Conservation (phyloP, 2,888 invertebrate genomes). For the Argyresthia goedartella region DNA sequence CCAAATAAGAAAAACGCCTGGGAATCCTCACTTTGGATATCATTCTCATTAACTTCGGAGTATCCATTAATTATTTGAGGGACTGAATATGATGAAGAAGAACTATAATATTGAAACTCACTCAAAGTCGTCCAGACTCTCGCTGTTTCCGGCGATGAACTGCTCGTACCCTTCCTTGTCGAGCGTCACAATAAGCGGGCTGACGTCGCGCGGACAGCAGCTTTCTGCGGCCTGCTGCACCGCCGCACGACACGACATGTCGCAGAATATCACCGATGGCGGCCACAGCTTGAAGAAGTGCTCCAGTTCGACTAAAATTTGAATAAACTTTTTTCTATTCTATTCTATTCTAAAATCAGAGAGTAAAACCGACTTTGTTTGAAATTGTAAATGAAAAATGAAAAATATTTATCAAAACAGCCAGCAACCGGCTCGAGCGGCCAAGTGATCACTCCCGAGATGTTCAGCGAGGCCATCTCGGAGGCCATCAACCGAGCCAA, state of each 20-base stretch:
- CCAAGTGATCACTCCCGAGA: conserved; percentile 83
- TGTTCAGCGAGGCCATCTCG: conserved; percentile 83
- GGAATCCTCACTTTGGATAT: no score
- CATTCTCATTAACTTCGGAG: no score
- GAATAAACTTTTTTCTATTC: no score
- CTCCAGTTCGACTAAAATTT: not conserved
- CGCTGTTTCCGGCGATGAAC: not conserved
- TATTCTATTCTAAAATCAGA: no score
- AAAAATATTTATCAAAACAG: no score
- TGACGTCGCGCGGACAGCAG: not conserved
- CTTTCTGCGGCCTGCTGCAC: not conserved
- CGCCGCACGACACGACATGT: not conserved
- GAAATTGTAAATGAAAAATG: no score
- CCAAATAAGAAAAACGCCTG: no score
- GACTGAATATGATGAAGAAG: not conserved
- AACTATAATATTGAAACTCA: not conserved
- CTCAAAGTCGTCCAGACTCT: conserved; percentile 1
- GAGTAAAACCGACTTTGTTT: no score
- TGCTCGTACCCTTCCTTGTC: conserved; percentile 13
- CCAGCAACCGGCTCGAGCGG: no score
- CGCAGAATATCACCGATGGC: not conserved
- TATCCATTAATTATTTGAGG: not conserved
- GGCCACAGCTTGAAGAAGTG: not conserved
- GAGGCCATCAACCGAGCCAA: conserved; percentile 75
- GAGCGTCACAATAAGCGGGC: not conserved